Percentiles rank a stretch among this genome's conserved stretches.
Evolutionary conservation across 2,113 vertebrate genomes (phyloP).

Genomic region (Syngnathus scovelli): DNA sequence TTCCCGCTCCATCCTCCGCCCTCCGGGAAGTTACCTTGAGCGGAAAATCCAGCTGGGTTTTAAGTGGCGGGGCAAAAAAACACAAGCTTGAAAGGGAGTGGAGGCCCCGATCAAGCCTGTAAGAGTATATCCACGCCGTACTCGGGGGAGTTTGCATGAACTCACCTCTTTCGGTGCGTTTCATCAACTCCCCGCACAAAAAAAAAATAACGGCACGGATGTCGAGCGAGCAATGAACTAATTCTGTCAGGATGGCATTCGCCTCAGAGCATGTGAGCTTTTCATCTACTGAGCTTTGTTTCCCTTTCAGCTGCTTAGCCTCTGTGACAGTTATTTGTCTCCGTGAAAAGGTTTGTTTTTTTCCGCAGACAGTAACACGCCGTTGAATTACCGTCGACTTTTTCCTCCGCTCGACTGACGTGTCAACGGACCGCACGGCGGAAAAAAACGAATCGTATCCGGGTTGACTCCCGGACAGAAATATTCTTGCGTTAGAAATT

Average conservation of each 20-base stretch:
- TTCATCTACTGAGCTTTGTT: slow-evolving; percentile 39
- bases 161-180: slow-evolving; percentile 45
- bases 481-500: no score
- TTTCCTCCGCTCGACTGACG: slow-evolving; percentile 39
- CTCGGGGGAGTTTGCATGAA: slow-evolving; percentile 32
- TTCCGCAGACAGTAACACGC: slow-evolving; percentile 33
- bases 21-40: slow-evolving; percentile 48
- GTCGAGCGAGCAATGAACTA: slow-evolving; percentile 57
- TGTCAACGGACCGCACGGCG: slow-evolving; percentile 23
- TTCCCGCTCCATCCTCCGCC: slow-evolving; percentile 25
- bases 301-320: slow-evolving; percentile 45
- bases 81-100: slow-evolving; percentile 52
- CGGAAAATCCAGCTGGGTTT: slow-evolving; percentile 55
- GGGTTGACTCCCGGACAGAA: slow-evolving; percentile 23
- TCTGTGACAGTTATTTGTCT: slow-evolving; percentile 49
- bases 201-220: slow-evolving; percentile 25
- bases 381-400: slow-evolving; percentile 34
- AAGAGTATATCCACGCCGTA: slow-evolving; percentile 34
- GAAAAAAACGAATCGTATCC: slow-evolving; percentile 22
- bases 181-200: slow-evolving; percentile 51
- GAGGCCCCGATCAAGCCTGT: slow-evolving; percentile 50
- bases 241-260: slow-evolving; percentile 58
- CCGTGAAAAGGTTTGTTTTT: slow-evolving; percentile 36
- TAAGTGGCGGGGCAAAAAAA: slow-evolving; percentile 40
- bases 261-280: slow-evolving; percentile 38